A percentile compares a stretch with the other conserved stretches of the same genome.
These are phyloP conservation scores for Coleophora flavipennella DNA, from an alignment of 2,888 invertebrate genomes.

Conservation along the genomic window DNA sequence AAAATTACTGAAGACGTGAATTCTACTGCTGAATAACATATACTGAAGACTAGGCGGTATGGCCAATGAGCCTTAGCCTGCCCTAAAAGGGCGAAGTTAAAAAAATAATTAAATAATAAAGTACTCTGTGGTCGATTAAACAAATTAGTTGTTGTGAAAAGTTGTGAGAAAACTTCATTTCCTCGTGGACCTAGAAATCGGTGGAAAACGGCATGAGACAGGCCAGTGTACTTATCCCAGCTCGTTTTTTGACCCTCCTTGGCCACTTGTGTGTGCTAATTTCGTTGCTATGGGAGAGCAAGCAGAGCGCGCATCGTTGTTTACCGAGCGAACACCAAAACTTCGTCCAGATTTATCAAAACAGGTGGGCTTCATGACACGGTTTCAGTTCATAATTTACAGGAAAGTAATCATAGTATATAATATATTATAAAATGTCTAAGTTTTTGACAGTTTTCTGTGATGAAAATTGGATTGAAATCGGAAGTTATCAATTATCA, in stretches of 20 bases:
- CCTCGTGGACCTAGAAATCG: no score
- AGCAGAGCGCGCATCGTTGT: constrained; percentile 68
- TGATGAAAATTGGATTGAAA: neutral
- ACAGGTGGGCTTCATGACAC: constrained; percentile 51
- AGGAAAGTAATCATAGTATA: neutral
- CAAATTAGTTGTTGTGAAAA: no score
- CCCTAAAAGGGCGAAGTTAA: no score
- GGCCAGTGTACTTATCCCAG: constrained; percentile 71
- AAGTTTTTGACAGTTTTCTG: neutral
- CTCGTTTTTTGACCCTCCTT: constrained; percentile 78
- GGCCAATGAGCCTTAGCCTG: no score
- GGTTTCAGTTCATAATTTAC: neutral
- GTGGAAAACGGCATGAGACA: constrained; percentile 49
- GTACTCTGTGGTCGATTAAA: no score
- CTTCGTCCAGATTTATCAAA: constrained; percentile 71
- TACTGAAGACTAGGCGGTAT: no score
- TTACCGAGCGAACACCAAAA: constrained; percentile 61
- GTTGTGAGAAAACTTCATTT: neutral
- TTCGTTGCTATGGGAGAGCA: constrained; percentile 77
- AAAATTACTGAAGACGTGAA: no score
- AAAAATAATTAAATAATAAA: no score
- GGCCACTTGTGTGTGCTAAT: constrained; percentile 79
- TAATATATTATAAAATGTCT: neutral
- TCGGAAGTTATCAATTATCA: no score
- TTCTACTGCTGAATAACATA: no score